A percentile compares a stretch with the other conserved stretches of the same genome.
Conservation (phyloP, 1,140 invertebrate genomes). For the Ruditapes philippinarum region DNA sequence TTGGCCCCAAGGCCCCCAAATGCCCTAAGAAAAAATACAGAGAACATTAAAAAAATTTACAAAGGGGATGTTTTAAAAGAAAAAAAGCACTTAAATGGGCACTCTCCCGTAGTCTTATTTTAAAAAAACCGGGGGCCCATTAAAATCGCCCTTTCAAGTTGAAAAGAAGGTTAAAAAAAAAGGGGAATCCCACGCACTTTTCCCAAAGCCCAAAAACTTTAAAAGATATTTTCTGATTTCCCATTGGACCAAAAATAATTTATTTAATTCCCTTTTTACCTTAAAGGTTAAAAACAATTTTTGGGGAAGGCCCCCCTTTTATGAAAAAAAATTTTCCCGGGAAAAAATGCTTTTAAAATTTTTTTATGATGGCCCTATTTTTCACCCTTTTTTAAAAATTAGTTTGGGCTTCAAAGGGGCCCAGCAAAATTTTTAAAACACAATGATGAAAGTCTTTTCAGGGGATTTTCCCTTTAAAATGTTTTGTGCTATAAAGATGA, state of each 20-base stretch:
- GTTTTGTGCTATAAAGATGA: conserved; percentile 69
- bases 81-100: conserved; percentile 44
- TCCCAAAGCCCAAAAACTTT: conserved; percentile 59
- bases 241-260: background rate
- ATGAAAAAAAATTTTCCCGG: conserved; percentile 55
- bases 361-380: conserved; percentile 49
- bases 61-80: conserved; percentile 2
- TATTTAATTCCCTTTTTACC: conserved; percentile 60
- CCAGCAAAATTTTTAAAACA: conserved; percentile 56
- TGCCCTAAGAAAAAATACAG: conserved; percentile 52
- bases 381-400: conserved; percentile 49
- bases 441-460: conserved; percentile 40
- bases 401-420: conserved; percentile 47
- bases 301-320: conserved; percentile 57
- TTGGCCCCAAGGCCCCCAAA: conserved; percentile 4
- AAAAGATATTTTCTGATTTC: conserved; percentile 60
- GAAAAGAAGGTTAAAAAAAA: conserved; percentile 70
- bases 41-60: conserved; percentile 55
- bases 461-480: conserved; percentile 64
- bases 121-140: too few species aligned
- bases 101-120: conserved; percentile 66
- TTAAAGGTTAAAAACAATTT: too few species aligned
- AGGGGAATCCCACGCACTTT: background rate
- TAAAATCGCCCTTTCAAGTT: conserved; percentile 65
- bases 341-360: conserved; percentile 69